Conservation (phyloP, 2,797 vertebrate genomes). For the Malurus leucopterus region DNA sequence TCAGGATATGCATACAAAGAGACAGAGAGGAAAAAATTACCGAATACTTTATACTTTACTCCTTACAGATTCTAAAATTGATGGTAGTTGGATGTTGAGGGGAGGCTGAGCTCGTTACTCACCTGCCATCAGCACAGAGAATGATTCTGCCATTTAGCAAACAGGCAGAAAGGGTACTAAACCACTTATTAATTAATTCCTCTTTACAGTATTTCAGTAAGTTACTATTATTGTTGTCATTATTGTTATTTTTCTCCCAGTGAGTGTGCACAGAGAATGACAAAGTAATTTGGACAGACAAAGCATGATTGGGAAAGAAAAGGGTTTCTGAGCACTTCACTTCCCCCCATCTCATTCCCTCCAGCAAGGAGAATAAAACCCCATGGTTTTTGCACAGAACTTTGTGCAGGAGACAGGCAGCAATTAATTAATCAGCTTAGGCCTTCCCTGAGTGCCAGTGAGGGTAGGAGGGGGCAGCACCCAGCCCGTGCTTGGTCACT, state of each 20-base stretch:
- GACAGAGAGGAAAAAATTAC: background rate
- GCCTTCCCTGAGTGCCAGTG: background rate
- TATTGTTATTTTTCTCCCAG: slow-evolving; percentile 20
- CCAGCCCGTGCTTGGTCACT: background rate
- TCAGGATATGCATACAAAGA: background rate
- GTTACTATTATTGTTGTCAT: background rate
- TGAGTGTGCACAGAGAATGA: background rate
- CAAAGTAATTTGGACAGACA: background rate
- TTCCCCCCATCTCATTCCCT: background rate
- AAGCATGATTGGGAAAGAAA: background rate
- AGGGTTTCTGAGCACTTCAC: background rate
- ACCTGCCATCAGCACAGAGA: background rate
- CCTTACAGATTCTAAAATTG: background rate
- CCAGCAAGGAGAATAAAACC: slow-evolving; percentile 9
- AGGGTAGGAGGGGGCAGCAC: background rate
- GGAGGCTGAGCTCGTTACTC: background rate
- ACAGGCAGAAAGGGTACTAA: background rate
- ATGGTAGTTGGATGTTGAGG: background rate
- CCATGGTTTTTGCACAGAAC: background rate
- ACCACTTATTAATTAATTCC: slow-evolving; percentile 30
- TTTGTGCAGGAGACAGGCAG: background rate
- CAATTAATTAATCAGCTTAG: background rate
- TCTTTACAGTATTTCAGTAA: slow-evolving; percentile 19
- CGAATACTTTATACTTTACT: background rate
- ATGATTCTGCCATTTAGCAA: background rate